These are phyloP conservation scores for Hirundichthys speculiger DNA, from an alignment of 2,113 vertebrate species.

Conservation along the genomic window DNA sequence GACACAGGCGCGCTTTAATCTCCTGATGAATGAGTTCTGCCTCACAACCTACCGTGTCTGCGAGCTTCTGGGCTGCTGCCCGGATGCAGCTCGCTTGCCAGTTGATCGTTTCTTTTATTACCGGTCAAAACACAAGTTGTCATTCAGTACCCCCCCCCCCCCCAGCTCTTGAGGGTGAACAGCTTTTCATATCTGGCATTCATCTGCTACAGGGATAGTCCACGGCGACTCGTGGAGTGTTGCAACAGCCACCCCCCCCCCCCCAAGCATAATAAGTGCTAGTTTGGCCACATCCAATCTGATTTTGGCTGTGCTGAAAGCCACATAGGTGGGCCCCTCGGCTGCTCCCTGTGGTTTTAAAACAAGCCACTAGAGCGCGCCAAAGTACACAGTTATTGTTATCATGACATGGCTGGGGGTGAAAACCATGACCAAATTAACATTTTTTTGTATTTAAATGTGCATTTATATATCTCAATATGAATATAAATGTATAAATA, in stretches of 20 bases:
- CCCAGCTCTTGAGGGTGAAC: conserved; percentile 29
- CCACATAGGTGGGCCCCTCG: conserved; percentile 55
- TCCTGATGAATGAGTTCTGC: conserved; percentile 61
- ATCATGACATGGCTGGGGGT: too few species aligned
- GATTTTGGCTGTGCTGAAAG: conserved; percentile 29
- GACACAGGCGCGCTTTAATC: conserved; percentile 61
- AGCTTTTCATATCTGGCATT: conserved; percentile 46
- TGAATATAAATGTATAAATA: too few species aligned
- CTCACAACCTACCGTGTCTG: conserved; percentile 53
- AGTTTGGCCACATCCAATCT: conserved; percentile 44
- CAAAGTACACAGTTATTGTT: conserved; percentile 73
- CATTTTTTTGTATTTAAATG: too few species aligned
- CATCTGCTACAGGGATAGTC: conserved; percentile 16
- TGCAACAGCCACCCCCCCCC: conserved; percentile 29
- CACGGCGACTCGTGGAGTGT: conserved; percentile 17
- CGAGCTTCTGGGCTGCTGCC: conserved; percentile 53
- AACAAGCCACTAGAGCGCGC: conserved; percentile 71
- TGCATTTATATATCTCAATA: too few species aligned
- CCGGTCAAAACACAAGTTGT: conserved; percentile 64
- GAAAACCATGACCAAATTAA: too few species aligned
- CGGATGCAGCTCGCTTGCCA: conserved; percentile 38
- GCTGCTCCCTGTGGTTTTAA: conserved; percentile 28
- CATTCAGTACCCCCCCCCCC: conserved; percentile 20
- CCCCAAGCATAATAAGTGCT: conserved; percentile 55
- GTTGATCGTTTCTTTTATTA: conserved; percentile 61